These are phyloP conservation scores for Minunthozetes semirufus DNA, from an alignment of 2,888 invertebrate genomes.

Conservation along the genomic window DNA sequence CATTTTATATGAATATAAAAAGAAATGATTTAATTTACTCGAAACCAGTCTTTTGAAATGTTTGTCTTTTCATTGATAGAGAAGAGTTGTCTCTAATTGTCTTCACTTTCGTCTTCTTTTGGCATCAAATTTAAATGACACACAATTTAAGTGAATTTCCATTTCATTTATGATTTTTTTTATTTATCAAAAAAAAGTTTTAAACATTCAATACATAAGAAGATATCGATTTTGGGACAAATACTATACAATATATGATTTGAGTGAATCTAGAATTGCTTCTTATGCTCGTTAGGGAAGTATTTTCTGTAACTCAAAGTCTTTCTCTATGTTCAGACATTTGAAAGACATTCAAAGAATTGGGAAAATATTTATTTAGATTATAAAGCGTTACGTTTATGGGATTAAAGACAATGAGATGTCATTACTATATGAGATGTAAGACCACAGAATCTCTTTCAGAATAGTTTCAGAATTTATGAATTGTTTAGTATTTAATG, in stretches of 20 bases:
- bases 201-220: background rate
- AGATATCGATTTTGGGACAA: background rate
- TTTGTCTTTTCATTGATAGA: no score
- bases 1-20: no score
- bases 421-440: background rate
- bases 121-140: background rate
- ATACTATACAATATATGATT: background rate
- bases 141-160: background rate
- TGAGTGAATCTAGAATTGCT: background rate
- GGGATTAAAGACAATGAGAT: background rate
- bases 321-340: no score
- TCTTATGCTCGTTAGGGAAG: background rate
- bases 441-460: background rate
- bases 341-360: background rate
- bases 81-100: no score
- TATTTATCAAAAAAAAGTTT: background rate
- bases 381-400: background rate
- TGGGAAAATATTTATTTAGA: background rate
- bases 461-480: background rate
- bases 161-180: background rate
- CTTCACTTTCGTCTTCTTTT: no score
- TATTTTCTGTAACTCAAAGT: background rate
- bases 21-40: no score
- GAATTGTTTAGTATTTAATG: background rate
- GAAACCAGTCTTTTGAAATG: no score